Percentiles rank a stretch among this genome's conserved stretches.
Evolutionary conservation across 2,113 vertebrate species (phyloP).

Genomic region (Rhynchomys soricoides): DNA sequence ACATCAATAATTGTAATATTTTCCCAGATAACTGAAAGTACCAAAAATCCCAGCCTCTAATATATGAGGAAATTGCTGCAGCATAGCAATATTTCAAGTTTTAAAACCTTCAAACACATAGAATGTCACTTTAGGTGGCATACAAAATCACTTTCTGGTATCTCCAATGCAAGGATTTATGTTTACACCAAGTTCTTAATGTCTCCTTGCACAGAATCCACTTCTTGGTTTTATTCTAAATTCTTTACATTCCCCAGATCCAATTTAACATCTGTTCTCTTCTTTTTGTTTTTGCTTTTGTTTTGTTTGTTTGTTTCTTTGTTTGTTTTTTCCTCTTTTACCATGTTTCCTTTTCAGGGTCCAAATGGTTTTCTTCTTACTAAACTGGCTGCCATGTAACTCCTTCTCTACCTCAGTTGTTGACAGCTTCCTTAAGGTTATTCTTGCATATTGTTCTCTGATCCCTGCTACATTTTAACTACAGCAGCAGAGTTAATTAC

Average conservation of each 20-base stretch:
- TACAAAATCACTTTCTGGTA: neutral
- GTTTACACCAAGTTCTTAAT: neutral
- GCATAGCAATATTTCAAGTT: slow-evolving; percentile 42
- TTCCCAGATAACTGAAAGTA: neutral
- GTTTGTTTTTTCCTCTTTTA: neutral
- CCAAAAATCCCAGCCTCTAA: slow-evolving; percentile 11
- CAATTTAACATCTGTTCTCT: neutral
- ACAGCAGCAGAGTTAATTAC: slow-evolving; percentile 1
- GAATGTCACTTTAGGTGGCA: neutral
- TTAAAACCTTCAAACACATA: neutral
- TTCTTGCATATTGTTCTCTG: neutral
- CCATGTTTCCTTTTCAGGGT: neutral
- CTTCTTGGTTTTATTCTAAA: neutral
- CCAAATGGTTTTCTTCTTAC: neutral
- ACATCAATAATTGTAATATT: neutral
- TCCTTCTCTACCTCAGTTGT: neutral
- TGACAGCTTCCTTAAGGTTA: neutral
- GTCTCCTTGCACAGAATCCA: neutral
- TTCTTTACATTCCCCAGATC: neutral
- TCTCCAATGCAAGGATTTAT: neutral
- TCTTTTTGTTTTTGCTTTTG: neutral
- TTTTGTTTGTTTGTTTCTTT: neutral
- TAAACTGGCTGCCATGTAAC: neutral
- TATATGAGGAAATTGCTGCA: neutral
- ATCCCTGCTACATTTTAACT: neutral